A percentile compares a stretch with the other conserved stretches of the same genome.
These are phyloP conservation scores for Dolichallabes microphthalmus DNA, from an alignment of 2,113 vertebrate species.

Conservation along the genomic window DNA sequence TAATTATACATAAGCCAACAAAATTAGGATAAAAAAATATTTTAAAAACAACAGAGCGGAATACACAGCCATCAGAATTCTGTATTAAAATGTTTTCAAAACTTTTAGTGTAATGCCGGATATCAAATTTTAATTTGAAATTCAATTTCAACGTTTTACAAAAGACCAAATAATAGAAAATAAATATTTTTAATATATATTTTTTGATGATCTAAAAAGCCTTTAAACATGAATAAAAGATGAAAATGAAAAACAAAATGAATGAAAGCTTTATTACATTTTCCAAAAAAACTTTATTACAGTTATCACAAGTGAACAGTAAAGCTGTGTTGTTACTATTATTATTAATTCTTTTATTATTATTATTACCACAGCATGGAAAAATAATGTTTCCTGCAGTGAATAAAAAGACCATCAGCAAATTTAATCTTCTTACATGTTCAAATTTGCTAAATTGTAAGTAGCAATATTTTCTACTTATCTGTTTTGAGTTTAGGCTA, in stretches of 20 bases:
- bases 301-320: neutral
- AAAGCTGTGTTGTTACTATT: neutral
- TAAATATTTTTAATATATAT: neutral
- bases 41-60: too few species aligned
- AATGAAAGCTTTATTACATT: too few species aligned
- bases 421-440: neutral
- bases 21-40: neutral
- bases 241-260: too few species aligned
- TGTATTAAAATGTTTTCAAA: neutral
- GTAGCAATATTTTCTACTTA: neutral
- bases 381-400: neutral
- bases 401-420: neutral
- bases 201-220: too few species aligned
- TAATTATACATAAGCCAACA: neutral
- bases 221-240: too few species aligned
- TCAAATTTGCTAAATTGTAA: neutral
- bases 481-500: neutral
- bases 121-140: neutral
- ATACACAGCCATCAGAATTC: neutral
- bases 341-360: constrained; percentile 1
- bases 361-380: neutral
- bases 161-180: neutral
- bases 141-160: too few species aligned
- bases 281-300: too few species aligned
- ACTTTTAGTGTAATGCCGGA: neutral